Evolutionary conservation across 2,113 vertebrate species (phyloP).

Genomic region (Talpa occidentalis): DNA sequence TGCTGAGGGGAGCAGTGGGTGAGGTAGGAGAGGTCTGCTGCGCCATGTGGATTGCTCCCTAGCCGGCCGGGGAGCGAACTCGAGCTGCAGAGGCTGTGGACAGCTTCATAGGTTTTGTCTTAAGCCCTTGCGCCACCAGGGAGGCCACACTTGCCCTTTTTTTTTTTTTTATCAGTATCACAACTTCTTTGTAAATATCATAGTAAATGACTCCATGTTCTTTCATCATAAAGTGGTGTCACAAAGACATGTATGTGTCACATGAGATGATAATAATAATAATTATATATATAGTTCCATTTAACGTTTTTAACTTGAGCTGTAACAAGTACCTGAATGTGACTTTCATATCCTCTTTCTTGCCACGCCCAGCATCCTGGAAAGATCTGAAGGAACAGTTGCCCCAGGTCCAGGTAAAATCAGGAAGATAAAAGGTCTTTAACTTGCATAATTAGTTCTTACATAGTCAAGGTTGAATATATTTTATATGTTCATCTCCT

Average conservation of each 20-base stretch:
- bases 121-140: too few relatives aligned
- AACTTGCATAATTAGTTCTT: not conserved
- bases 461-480: not conserved
- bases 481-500: conserved; percentile 4
- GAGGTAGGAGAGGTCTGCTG: too few relatives aligned
- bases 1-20: too few relatives aligned
- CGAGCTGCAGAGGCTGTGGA: too few relatives aligned
- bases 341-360: not conserved
- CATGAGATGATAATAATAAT: too few relatives aligned
- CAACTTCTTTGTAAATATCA: not conserved
- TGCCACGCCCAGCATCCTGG: not conserved
- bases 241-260: not conserved
- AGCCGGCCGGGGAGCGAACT: too few relatives aligned
- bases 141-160: too few relatives aligned
- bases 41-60: too few relatives aligned
- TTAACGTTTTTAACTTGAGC: not conserved
- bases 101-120: too few relatives aligned
- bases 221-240: not conserved
- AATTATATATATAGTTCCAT: not conserved
- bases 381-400: not conserved
- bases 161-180: not conserved
- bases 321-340: not conserved
- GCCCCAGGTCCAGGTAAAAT: not conserved
- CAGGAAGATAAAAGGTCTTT: conserved; percentile 26
- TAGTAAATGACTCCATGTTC: not conserved